phyloP scores from a whole-genome alignment of 2,888 invertebrate species.

The Pandemis corylana region DNA sequence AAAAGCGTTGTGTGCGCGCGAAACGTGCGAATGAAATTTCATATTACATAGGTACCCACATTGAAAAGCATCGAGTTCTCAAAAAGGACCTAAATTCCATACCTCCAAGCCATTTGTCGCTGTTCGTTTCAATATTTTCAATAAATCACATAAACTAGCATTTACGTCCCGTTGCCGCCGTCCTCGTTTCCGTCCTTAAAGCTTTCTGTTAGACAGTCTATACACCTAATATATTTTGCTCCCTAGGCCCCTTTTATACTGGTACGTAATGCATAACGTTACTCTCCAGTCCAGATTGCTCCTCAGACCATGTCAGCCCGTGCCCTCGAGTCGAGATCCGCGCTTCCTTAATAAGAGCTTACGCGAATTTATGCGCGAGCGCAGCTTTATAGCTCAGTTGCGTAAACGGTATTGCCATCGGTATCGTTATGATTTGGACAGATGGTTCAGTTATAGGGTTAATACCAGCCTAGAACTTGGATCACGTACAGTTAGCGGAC shows the following conservation, averaged over 20 bases:
- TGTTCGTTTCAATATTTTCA: neutral
- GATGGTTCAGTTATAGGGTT: neutral
- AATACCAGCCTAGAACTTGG: no score
- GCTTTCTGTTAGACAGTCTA: no score
- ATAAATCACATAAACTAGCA: no score
- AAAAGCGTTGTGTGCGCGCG: no score
- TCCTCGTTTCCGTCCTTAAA: no score
- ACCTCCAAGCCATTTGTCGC: neutral
- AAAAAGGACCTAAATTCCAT: no score
- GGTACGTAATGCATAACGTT: neutral
- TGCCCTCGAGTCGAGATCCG: slow-evolving; percentile 30
- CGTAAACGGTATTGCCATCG: slow-evolving; percentile 15
- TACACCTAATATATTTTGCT: neutral
- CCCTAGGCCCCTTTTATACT: neutral
- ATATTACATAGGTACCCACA: no score
- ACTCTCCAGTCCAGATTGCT: neutral
- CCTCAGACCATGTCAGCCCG: slow-evolving; percentile 18
- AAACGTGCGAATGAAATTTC: no score
- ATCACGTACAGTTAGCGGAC: no score
- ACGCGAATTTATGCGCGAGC: slow-evolving; percentile 75
- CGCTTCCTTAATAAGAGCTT: slow-evolving; percentile 42
- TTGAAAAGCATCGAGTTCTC: no score
- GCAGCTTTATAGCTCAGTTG: slow-evolving; percentile 39
- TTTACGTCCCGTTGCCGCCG: no score
- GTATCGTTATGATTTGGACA: neutral